Percentiles rank a stretch among this genome's conserved stretches.
phyloP scores from a whole-genome alignment of 1,140 invertebrate species.

The Paralvinella palmiformis region DNA sequence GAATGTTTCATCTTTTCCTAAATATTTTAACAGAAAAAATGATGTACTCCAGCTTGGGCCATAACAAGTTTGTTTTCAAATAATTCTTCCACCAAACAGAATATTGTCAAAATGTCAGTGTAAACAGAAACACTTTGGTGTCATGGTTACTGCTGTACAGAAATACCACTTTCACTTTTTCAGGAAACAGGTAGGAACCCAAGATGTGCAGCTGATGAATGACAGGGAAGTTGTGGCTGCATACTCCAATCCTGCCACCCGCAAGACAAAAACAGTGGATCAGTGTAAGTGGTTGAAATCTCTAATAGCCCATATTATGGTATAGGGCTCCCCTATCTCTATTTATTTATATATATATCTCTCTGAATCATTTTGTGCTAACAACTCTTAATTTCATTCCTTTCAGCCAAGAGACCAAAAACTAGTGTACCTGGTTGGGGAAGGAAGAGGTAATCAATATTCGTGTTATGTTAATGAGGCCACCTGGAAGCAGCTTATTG shows the following conservation, averaged over 20 bases:
- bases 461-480: neutral
- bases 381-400: neutral
- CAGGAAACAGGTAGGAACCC: conserved; percentile 43
- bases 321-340: neutral
- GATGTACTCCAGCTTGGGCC: too few species aligned
- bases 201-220: conserved; percentile 46
- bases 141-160: too few species aligned
- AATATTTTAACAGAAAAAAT: too few species aligned
- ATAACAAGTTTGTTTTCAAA: too few species aligned
- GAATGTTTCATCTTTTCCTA: too few species aligned
- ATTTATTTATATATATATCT: neutral
- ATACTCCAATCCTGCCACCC: conserved; percentile 35
- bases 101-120: too few species aligned
- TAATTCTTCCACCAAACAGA: too few species aligned
- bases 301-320: neutral
- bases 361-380: neutral
- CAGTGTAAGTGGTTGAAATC: conserved; percentile 34
- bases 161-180: conserved; percentile 13
- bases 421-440: conserved; percentile 34
- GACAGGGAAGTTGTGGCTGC: conserved; percentile 43
- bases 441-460: neutral
- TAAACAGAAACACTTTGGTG: too few species aligned
- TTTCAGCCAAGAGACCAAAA: conserved; percentile 42
- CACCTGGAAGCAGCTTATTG: neutral
- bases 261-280: conserved; percentile 43